Evolutionary conservation across 2,888 invertebrate genomes (phyloP).

Genomic region (Ornithoptera priamus): DNA sequence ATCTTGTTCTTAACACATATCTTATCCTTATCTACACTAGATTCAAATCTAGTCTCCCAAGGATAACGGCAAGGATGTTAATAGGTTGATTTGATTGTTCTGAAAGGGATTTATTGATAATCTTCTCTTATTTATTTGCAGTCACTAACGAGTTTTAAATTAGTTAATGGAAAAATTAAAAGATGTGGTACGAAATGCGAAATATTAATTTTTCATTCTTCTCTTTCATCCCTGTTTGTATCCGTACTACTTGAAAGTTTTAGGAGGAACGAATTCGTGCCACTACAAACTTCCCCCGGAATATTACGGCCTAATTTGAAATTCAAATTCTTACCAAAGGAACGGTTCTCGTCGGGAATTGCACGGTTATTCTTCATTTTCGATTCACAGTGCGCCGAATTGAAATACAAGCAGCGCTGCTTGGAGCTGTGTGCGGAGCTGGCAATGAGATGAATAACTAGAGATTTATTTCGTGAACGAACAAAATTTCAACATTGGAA

Average conservation of each 20-base stretch:
- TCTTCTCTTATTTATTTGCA: too few species aligned
- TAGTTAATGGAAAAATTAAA: too few species aligned
- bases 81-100: too few species aligned
- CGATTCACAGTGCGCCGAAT: constrained; percentile 22
- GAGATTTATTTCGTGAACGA: constrained; percentile 2
- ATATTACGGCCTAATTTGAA: constrained; percentile 27
- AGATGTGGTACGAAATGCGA: too few species aligned
- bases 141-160: too few species aligned
- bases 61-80: too few species aligned
- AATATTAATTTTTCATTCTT: not conserved
- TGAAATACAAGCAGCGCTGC: constrained; percentile 21
- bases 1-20: too few species aligned
- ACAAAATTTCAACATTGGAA: not conserved
- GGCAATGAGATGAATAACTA: constrained; percentile 11
- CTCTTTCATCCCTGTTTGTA: not conserved
- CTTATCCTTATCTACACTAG: too few species aligned
- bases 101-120: too few species aligned
- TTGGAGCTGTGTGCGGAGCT: constrained; percentile 11
- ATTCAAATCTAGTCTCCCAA: too few species aligned
- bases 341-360: constrained; percentile 23
- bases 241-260: constrained; percentile 13
- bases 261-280: constrained; percentile 12
- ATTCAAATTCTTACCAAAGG: constrained; percentile 24
- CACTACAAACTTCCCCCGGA: constrained; percentile 16
- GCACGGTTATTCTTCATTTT: constrained; percentile 27